phyloP scores from a whole-genome alignment of 2,113 vertebrate species.

The Ovibos moschatus region DNA sequence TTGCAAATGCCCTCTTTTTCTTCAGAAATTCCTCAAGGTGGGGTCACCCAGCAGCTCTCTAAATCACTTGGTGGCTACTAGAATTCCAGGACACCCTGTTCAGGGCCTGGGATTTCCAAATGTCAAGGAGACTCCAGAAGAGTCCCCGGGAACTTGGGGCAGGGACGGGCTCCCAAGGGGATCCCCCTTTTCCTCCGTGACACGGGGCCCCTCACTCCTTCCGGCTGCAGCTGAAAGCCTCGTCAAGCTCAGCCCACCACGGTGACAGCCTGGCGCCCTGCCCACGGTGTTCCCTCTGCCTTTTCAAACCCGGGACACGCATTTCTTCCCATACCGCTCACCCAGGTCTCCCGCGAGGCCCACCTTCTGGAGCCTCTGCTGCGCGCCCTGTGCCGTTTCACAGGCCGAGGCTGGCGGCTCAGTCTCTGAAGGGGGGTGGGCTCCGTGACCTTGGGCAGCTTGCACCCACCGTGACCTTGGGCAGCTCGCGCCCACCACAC shows the following conservation, averaged over 20 bases:
- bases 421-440: rapidly evolving
- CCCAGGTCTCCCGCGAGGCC: neutral
- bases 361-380: neutral
- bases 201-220: rapidly evolving
- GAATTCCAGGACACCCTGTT: rapidly evolving
- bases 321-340: rapidly evolving
- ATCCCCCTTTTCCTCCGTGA: rapidly evolving
- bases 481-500: rapidly evolving
- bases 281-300: rapidly evolving
- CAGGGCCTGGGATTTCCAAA: neutral
- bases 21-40: neutral
- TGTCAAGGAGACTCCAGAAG: neutral
- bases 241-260: rapidly evolving
- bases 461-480: neutral
- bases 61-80: rapidly evolving
- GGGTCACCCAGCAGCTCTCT: rapidly evolving
- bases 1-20: neutral
- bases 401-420: rapidly evolving
- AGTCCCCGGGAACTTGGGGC: too few relatives aligned
- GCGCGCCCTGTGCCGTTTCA: rapidly evolving
- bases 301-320: rapidly evolving
- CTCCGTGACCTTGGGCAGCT: neutral
- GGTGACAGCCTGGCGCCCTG: rapidly evolving
- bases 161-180: rapidly evolving
- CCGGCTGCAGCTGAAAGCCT: rapidly evolving